Percentiles rank a stretch among this genome's conserved stretches.
phyloP scores from a whole-genome alignment of 2,888 invertebrate species.

The Andrena marginata region DNA sequence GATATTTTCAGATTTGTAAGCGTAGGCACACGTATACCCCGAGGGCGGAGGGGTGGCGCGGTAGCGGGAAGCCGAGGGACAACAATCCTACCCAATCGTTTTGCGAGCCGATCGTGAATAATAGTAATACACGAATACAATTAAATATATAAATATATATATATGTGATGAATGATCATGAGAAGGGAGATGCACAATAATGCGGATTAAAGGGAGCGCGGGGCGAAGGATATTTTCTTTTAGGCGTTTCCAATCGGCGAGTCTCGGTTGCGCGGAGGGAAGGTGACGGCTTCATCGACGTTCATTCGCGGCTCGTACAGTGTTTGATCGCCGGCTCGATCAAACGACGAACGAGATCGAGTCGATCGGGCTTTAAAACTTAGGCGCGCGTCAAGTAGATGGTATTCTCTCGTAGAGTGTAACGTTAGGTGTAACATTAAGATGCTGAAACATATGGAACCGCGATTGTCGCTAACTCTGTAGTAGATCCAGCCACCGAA shows the following conservation, averaged over 20 bases:
- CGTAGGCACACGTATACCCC: slow-evolving; percentile 1
- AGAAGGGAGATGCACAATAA: slow-evolving; percentile 47
- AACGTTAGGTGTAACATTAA: slow-evolving; percentile 52
- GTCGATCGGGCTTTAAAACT: slow-evolving; percentile 18
- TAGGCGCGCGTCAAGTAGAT: slow-evolving; percentile 37
- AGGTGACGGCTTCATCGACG: slow-evolving; percentile 9
- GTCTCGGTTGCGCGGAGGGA: neutral
- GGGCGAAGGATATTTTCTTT: slow-evolving; percentile 37
- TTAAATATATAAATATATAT: slow-evolving; percentile 25
- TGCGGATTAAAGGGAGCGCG: neutral
- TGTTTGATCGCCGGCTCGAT: slow-evolving; percentile 13
- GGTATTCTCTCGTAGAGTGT: slow-evolving; percentile 31
- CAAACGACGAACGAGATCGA: neutral
- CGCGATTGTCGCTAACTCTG: slow-evolving; percentile 64
- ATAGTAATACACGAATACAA: slow-evolving; percentile 39
- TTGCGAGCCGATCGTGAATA: slow-evolving; percentile 44
- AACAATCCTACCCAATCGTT: slow-evolving; percentile 41
- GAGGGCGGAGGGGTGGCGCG: slow-evolving; percentile 14
- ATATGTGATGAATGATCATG: slow-evolving; percentile 42
- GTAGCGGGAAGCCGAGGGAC: slow-evolving; percentile 20
- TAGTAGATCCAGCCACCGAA: slow-evolving; percentile 49
- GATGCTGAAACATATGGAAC: slow-evolving; percentile 55
- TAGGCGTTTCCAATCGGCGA: slow-evolving; percentile 12
- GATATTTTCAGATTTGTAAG: slow-evolving; percentile 44
- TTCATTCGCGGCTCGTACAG: slow-evolving; percentile 13